Percentiles rank a stretch among this genome's conserved stretches.
Conservation (phyloP, 2,888 invertebrate species). For the Drosophila diplacantha region DNA sequence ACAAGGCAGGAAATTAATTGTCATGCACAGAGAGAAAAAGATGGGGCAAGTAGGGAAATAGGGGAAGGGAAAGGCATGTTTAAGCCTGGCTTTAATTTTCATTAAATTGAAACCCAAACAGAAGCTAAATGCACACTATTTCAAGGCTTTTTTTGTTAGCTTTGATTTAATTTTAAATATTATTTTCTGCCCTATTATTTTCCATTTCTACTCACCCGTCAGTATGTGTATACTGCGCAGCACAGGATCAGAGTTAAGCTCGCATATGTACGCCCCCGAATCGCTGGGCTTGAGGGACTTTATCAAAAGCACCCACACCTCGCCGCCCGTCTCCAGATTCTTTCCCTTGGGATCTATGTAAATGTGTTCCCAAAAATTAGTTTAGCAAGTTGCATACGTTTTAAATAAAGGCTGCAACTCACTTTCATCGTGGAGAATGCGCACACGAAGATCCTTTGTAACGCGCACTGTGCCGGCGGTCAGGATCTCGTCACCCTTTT, state of each 20-base stretch:
- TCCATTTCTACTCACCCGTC: constrained; percentile 79
- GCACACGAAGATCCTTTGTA: constrained; percentile 85
- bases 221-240: constrained; percentile 88
- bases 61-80: not conserved
- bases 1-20: constrained; percentile 17
- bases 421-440: constrained; percentile 88
- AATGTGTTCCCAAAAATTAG: too few species aligned
- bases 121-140: not conserved
- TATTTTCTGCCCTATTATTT: not conserved
- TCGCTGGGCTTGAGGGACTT: constrained; percentile 84
- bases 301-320: constrained; percentile 91
- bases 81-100: not conserved
- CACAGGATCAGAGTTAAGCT: constrained; percentile 88
- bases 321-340: constrained; percentile 81
- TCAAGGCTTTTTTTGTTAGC: not conserved
- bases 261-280: constrained; percentile 89
- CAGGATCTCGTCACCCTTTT: constrained; percentile 84
- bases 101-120: not conserved
- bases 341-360: constrained; percentile 71
- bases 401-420: constrained; percentile 63
- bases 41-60: too few species aligned
- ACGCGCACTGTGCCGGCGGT: constrained; percentile 88
- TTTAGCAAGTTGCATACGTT: too few species aligned
- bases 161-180: not conserved
- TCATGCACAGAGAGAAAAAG: not conserved